Evolutionary conservation across 2,888 invertebrate genomes (phyloP), one percentile per base, ranked within the genome.

Genomic region (Loripinus fragilis): DNA sequence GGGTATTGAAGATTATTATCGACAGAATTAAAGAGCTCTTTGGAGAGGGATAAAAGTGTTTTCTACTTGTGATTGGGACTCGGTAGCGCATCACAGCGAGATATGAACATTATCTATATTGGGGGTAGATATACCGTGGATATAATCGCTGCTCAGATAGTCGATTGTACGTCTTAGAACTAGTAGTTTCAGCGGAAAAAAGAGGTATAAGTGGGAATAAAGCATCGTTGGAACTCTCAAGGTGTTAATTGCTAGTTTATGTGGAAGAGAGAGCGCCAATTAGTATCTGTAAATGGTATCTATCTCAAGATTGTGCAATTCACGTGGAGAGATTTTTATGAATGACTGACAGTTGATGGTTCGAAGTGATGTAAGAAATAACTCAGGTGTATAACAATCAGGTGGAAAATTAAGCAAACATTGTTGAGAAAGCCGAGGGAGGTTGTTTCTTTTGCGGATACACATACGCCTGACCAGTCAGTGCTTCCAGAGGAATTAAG

Each of bases 191-290:
- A 12, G 60, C 33, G 17, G 33, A 33, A 60, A 60, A 60, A 20
- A 5, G 2, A 60, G 67, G 28, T 67, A 67, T 67, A 52, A 52
- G 50, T 69, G 48, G 25, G 28, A 60, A 50, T 60, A 17, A 66
- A 23, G 41, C 25, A 38, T 67, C 41, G 45, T 52, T 72, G 71
- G 50, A 74, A 50, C 42, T 52, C 25, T 64, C 5, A 48, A 77
- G 71, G 80, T 77, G 80, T 64, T 77, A 81, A 81, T 81, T 77
- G 74, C 65, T 71, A 52, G 65, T 74, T 77, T 77, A 81, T 81
- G 55, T 70, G 68, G 20, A 50, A 45, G 67, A 77, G 77, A 72
- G 74, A 71, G 30, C 17, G 35, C 55, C 69, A 77, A 81, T 81
- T 81, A 77, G 71, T 30, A 50, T 30, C 50, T 28, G 45, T 64